Conservation (phyloP, 2,113 vertebrate species). For the Platycercus adscitus region DNA sequence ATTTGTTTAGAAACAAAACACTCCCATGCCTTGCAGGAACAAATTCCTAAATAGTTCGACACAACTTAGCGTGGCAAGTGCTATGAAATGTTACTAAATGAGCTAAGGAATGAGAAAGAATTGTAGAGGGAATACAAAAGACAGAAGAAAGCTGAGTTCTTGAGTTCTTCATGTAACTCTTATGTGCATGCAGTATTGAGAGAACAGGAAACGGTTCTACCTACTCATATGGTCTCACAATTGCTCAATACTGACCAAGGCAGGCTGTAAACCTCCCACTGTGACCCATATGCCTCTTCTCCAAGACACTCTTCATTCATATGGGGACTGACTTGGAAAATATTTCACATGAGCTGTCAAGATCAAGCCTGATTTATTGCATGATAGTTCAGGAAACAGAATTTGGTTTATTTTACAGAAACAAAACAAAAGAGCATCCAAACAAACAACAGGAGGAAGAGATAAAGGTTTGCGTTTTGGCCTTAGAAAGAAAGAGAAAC, state of each 20-base stretch:
- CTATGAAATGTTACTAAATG: neutral
- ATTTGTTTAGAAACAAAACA: slow-evolving; percentile 24
- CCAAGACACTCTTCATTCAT: neutral
- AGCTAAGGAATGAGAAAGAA: neutral
- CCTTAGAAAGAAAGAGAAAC: neutral
- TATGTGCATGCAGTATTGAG: fast-evolving
- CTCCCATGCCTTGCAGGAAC: neutral
- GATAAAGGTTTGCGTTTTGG: neutral
- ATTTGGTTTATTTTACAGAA: neutral
- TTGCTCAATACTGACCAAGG: neutral
- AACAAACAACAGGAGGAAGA: neutral
- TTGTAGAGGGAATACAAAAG: neutral
- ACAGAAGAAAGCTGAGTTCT: neutral
- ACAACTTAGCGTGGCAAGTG: neutral
- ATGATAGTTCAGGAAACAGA: neutral
- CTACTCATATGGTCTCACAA: neutral
- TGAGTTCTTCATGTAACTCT: neutral
- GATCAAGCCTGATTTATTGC: neutral
- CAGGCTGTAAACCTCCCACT: neutral
- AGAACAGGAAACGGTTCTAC: neutral
- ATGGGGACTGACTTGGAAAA: neutral
- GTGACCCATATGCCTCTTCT: neutral
- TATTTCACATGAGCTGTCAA: neutral
- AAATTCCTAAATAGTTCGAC: neutral
- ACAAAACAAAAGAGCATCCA: neutral